Percentiles rank a stretch among this genome's conserved stretches.
Conservation (phyloP, 2,888 invertebrate species). For the Alloscopus bannaensis region DNA sequence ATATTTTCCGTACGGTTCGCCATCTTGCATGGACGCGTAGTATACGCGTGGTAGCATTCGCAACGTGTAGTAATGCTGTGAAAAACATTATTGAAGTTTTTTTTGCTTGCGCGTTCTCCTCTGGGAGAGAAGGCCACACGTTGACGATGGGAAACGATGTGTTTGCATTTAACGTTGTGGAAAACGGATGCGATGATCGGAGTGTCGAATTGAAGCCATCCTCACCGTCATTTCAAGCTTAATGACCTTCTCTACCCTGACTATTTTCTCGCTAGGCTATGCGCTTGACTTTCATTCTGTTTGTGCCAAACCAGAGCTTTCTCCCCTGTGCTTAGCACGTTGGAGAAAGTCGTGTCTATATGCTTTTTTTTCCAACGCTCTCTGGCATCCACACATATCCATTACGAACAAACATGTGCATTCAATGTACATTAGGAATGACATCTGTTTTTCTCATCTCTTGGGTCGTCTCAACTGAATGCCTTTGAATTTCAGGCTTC, state of each 20-base stretch:
- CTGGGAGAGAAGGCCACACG: neutral
- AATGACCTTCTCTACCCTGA: slow-evolving; percentile 41
- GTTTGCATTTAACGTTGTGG: slow-evolving; percentile 23
- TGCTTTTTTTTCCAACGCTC: neutral
- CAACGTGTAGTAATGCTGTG: too few relatives aligned
- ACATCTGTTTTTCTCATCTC: slow-evolving; percentile 45
- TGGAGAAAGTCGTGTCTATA: neutral
- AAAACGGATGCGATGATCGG: slow-evolving; percentile 17
- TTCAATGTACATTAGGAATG: slow-evolving; percentile 44
- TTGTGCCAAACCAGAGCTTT: neutral
- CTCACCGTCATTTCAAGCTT: slow-evolving; percentile 24
- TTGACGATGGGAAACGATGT: neutral
- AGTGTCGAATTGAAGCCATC: slow-evolving; percentile 22
- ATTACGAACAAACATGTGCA: slow-evolving; percentile 31
- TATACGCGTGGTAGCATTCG: too few relatives aligned
- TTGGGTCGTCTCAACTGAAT: slow-evolving; percentile 39
- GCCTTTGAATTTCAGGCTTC: slow-evolving; percentile 58
- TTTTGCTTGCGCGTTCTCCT: too few relatives aligned
- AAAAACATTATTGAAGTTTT: neutral
- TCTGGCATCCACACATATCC: slow-evolving; percentile 11
- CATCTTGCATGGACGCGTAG: too few relatives aligned
- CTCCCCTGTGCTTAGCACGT: neutral
- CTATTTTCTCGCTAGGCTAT: neutral
- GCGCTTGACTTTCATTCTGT: neutral
- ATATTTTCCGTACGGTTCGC: too few relatives aligned